phyloP scores from a whole-genome alignment of 2,113 vertebrate genomes.

The Mystacornis crossleyi region DNA sequence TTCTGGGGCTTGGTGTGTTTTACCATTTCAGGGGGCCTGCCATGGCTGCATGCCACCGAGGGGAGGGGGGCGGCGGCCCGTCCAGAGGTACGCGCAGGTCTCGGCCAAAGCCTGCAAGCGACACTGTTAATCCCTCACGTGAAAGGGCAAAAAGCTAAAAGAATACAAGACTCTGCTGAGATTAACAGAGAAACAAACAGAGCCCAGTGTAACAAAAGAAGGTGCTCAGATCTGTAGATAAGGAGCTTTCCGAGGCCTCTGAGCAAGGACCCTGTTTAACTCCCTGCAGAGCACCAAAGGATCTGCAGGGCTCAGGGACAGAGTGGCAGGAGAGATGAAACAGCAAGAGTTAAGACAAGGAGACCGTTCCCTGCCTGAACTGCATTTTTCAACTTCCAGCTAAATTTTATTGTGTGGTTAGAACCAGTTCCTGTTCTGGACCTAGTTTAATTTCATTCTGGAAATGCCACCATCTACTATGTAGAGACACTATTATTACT shows the following conservation, averaged over 20 bases:
- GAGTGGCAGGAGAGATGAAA: neutral
- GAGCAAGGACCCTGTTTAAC: slow-evolving; percentile 53
- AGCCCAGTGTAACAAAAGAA: slow-evolving; percentile 33
- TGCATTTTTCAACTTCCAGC: slow-evolving; percentile 6
- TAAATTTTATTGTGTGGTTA: neutral
- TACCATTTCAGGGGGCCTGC: neutral
- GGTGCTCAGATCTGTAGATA: slow-evolving; percentile 54
- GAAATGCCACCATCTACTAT: neutral
- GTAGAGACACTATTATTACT: neutral
- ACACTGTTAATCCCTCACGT: slow-evolving; percentile 7
- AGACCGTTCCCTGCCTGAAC: neutral
- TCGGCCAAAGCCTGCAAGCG: neutral
- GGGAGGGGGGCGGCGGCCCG: neutral
- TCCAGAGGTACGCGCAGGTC: neutral
- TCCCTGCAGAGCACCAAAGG: slow-evolving; percentile 22
- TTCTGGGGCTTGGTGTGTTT: neutral
- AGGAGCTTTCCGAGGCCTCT: slow-evolving; percentile 24
- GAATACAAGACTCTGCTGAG: slow-evolving; percentile 44
- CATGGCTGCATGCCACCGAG: neutral
- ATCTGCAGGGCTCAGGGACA: neutral
- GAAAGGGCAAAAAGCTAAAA: slow-evolving; percentile 63
- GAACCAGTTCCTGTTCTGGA: slow-evolving; percentile 17
- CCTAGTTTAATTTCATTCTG: slow-evolving; percentile 10
- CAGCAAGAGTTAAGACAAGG: neutral
- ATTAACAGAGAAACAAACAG: slow-evolving; percentile 56